A percentile compares a stretch with the other conserved stretches of the same genome.
phyloP scores from a whole-genome alignment of 2,113 vertebrate species.

The Anarrhichthys ocellatus region DNA sequence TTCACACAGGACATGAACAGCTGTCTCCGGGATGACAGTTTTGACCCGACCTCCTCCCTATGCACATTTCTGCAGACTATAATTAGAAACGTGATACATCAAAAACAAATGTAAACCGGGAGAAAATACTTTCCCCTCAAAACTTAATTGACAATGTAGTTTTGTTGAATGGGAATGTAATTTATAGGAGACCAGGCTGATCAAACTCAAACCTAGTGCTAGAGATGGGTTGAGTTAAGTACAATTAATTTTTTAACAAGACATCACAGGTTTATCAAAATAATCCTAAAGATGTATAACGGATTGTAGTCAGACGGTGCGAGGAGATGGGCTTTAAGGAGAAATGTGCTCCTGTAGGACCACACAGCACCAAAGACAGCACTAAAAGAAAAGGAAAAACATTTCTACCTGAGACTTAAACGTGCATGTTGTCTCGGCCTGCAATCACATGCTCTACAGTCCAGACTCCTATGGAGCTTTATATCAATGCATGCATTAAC shows the following conservation, averaged over 20 bases:
- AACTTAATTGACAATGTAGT: neutral
- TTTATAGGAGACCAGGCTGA: neutral
- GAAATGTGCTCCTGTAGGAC: neutral
- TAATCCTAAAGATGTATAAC: neutral
- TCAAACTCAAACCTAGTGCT: neutral
- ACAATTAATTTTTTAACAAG: neutral
- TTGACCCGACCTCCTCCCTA: neutral
- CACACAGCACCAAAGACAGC: neutral
- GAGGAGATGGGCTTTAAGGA: neutral
- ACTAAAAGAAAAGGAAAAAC: neutral
- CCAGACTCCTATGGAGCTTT: conserved; percentile 29
- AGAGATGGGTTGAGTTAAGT: neutral
- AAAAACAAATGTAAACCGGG: neutral
- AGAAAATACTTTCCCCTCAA: neutral
- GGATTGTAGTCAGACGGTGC: neutral
- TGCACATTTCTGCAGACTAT: neutral
- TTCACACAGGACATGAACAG: neutral
- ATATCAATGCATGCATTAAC: conserved; percentile 50
- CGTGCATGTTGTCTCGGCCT: conserved; percentile 4
- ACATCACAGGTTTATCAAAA: neutral
- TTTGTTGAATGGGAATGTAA: neutral
- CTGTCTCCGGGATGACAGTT: neutral
- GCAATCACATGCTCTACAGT: conserved; percentile 31
- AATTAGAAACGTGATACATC: neutral
- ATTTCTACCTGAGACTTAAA: conserved; percentile 5